phyloP scores from a whole-genome alignment of 2,113 vertebrate species.

The Chloropsis hardwickii region DNA sequence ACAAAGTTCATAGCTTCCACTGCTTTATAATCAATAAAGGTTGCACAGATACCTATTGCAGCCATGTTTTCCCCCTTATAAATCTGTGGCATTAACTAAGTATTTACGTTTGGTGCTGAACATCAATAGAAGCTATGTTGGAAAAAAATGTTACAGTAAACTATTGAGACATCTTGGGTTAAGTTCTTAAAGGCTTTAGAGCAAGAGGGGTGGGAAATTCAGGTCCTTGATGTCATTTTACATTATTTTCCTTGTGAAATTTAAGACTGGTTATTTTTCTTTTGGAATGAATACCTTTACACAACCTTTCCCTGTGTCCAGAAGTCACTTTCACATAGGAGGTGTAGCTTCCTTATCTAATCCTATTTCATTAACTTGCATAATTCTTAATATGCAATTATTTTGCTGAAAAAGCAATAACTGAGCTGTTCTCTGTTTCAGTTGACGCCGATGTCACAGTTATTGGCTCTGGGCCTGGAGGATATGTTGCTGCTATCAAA shows the following conservation, averaged over 20 bases:
- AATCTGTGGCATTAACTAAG: not conserved
- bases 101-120: not conserved
- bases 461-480: slow-evolving; percentile 94
- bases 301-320: not conserved
- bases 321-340: not conserved
- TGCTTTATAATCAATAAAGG: not conserved
- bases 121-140: rapidly evolving
- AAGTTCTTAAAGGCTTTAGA: not conserved
- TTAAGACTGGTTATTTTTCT: not conserved
- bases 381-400: not conserved
- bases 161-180: rapidly evolving
- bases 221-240: not conserved
- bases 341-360: not conserved
- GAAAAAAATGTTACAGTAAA: not conserved
- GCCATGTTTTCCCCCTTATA: not conserved
- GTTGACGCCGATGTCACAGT: slow-evolving; percentile 96
- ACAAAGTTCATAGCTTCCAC: not conserved
- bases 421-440: slow-evolving; percentile 43
- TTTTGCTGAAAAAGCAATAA: not conserved
- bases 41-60: not conserved
- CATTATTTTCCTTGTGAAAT: not conserved
- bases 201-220: not conserved
- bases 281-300: not conserved
- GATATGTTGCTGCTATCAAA: slow-evolving; percentile 98
- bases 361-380: not conserved